Percentiles rank a stretch among this genome's conserved stretches.
phyloP scores from a whole-genome alignment of 2,113 vertebrate species.

The Triplophysa tibetana region DNA sequence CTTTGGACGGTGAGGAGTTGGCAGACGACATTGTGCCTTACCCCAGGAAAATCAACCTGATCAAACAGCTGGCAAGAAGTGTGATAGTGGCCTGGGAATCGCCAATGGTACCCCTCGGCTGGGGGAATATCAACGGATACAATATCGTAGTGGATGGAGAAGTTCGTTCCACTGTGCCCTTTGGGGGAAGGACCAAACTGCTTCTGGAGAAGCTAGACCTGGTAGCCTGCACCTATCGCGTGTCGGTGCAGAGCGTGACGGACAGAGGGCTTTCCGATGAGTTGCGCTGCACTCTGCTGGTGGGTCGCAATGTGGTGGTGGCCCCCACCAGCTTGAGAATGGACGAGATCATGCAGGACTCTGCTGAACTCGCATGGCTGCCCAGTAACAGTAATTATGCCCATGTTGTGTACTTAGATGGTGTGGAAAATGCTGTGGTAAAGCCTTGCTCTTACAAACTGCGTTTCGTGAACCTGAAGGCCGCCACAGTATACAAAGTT shows the following conservation, averaged over 20 bases:
- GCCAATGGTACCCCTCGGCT: constrained; percentile 83
- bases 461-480: constrained; percentile 86
- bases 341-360: constrained; percentile 86
- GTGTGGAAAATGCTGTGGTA: constrained; percentile 83
- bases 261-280: constrained; percentile 86
- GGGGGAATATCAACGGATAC: constrained; percentile 90
- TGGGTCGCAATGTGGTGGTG: constrained; percentile 90
- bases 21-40: constrained; percentile 97
- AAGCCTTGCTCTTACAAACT: constrained; percentile 85
- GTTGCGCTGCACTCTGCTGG: constrained; percentile 89
- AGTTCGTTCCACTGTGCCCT: constrained; percentile 77
- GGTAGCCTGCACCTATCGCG: constrained; percentile 83
- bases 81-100: constrained; percentile 98
- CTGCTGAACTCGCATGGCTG: constrained; percentile 91
- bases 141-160: constrained; percentile 90
- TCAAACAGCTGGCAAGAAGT: constrained; percentile 96
- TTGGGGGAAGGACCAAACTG: constrained; percentile 83
- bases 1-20: constrained; percentile 83
- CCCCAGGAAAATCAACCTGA: constrained; percentile 91
- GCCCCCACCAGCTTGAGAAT: constrained; percentile 87
- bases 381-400: constrained; percentile 97
- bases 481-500: constrained; percentile 88
- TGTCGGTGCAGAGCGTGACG: constrained; percentile 87
- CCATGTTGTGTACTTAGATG: constrained; percentile 90
- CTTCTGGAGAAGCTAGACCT: constrained; percentile 93